Percentiles rank a stretch among this genome's conserved stretches.
These are phyloP conservation scores for Hepsetus odoe DNA, from an alignment of 2,113 vertebrate genomes.

Conservation along the genomic window DNA sequence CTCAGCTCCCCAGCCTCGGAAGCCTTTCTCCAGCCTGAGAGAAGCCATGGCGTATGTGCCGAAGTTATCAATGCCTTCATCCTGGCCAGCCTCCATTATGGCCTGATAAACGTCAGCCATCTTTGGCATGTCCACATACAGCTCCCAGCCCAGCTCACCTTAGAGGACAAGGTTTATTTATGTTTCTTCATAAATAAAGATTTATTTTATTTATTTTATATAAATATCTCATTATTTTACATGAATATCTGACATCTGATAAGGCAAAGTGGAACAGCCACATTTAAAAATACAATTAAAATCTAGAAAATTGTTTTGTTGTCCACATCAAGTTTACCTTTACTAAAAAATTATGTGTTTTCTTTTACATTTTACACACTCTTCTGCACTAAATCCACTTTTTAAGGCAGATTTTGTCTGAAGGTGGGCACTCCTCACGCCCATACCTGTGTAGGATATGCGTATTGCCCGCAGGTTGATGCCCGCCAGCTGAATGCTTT, in stretches of 20 bases:
- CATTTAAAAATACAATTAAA: too few species aligned
- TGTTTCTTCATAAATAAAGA: too few species aligned
- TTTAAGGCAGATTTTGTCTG: too few species aligned
- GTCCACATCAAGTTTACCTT: too few species aligned
- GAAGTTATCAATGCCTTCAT: constrained; percentile 91
- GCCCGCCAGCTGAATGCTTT: constrained; percentile 77
- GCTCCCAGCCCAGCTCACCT: constrained; percentile 98
- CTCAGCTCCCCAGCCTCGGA: constrained; percentile 96
- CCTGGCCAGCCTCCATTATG: constrained; percentile 89
- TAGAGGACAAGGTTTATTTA: constrained; percentile 44
- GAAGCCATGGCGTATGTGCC: constrained; percentile 90
- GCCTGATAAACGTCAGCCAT: constrained; percentile 79
- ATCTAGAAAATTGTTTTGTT: too few species aligned
- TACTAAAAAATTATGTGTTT: too few species aligned
- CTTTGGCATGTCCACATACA: constrained; percentile 86
- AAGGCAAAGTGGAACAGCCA: too few species aligned
- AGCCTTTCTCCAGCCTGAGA: constrained; percentile 93
- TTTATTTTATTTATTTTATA: too few species aligned
- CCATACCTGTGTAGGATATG: constrained; percentile 94
- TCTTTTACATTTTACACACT: too few species aligned
- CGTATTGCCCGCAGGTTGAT: constrained; percentile 84
- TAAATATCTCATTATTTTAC: too few species aligned
- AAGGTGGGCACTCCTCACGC: background rate
- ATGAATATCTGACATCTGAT: background rate
- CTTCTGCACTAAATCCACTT: too few species aligned